Percentiles rank a stretch among this genome's conserved stretches.
Evolutionary conservation across 2,797 vertebrate genomes (phyloP).

Genomic region (Typhlichthys eigenmanni): DNA sequence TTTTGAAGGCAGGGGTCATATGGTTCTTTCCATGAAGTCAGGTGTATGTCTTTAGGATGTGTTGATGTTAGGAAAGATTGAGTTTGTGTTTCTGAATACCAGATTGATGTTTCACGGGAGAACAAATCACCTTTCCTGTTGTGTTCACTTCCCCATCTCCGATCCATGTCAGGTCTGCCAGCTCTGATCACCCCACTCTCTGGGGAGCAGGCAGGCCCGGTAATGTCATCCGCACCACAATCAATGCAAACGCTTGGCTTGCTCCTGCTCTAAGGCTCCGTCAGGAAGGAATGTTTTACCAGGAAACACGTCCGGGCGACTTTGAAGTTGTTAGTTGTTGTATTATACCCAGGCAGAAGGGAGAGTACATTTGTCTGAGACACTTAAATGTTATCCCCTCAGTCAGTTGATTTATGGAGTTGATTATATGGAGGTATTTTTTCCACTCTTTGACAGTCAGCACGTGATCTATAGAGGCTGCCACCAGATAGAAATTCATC

Average conservation of each 20-base stretch:
- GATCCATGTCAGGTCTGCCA: constrained; percentile 69
- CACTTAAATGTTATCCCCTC: constrained; percentile 50
- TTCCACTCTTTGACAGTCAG: constrained; percentile 48
- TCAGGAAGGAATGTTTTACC: constrained; percentile 51
- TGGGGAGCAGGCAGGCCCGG: constrained; percentile 64
- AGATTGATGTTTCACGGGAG: constrained; percentile 75
- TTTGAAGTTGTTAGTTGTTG: constrained; percentile 50
- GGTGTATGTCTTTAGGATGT: constrained; percentile 80
- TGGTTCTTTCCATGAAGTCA: constrained; percentile 80
- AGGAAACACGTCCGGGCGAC: constrained; percentile 34
- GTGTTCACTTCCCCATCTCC: constrained; percentile 59
- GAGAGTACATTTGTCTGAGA: constrained; percentile 31
- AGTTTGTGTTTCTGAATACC: constrained; percentile 79
- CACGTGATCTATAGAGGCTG: constrained; percentile 58
- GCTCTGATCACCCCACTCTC: constrained; percentile 74
- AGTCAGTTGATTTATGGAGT: constrained; percentile 63
- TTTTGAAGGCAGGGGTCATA: constrained; percentile 74
- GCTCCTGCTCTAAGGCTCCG: constrained; percentile 46
- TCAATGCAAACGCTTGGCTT: constrained; percentile 72
- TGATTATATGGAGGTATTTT: constrained; percentile 60
- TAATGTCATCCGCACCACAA: constrained; percentile 72
- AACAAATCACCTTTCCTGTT: constrained; percentile 78
- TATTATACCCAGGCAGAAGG: constrained; percentile 30
- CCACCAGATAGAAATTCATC: constrained; percentile 44
- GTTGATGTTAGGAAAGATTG: constrained; percentile 82